These are phyloP conservation scores for Brachyhypopomus gauderio DNA, from an alignment of 2,113 vertebrate genomes.

Conservation along the genomic window DNA sequence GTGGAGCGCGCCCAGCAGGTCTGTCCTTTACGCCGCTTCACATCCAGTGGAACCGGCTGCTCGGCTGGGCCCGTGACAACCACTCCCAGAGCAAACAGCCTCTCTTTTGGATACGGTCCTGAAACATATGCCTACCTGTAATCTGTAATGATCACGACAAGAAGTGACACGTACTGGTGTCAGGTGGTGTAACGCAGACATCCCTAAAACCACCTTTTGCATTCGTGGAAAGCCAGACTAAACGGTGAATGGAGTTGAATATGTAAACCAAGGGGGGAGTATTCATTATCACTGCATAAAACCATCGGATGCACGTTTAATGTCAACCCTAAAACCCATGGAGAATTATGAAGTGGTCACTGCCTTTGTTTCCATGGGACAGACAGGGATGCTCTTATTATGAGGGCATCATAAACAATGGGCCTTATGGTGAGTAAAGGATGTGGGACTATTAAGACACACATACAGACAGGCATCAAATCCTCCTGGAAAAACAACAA, in stretches of 20 bases:
- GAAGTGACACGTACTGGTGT: not conserved
- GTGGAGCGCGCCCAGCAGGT: slow-evolving; percentile 1
- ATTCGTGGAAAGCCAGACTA: not conserved
- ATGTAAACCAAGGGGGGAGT: not conserved
- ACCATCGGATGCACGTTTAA: not conserved
- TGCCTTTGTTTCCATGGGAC: not conserved
- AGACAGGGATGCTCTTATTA: not conserved
- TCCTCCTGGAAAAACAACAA: no score
- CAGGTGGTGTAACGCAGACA: no score
- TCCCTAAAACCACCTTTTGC: not conserved
- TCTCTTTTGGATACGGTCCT: slow-evolving; percentile 12
- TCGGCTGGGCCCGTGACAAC: slow-evolving; percentile 35
- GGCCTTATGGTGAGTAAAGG: not conserved
- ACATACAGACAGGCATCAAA: no score
- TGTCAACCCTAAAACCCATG: not conserved
- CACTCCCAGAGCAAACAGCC: slow-evolving; percentile 38
- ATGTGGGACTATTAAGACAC: not conserved
- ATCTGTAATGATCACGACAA: not conserved
- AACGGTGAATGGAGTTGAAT: not conserved
- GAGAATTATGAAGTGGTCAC: not conserved
- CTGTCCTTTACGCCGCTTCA: not conserved
- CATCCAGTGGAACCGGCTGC: slow-evolving; percentile 40
- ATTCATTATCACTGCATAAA: no score
- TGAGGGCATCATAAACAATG: slow-evolving; percentile 16
- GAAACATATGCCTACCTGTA: slow-evolving; percentile 12